These are phyloP conservation scores for Cenopis cana DNA, from an alignment of 2,888 invertebrate species.

Conservation along the genomic window DNA sequence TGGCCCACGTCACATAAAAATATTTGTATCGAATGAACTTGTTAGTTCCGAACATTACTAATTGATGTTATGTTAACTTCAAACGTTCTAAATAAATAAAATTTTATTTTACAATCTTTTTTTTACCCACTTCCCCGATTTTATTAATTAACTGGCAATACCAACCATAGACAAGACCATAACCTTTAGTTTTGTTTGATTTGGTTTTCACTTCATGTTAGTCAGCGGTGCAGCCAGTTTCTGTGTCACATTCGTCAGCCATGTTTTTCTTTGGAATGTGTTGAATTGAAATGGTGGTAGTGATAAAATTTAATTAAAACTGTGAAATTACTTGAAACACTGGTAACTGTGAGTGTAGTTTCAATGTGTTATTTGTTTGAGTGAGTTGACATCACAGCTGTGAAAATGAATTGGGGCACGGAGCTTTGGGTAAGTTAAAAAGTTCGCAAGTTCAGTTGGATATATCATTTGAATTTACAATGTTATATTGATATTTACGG, in stretches of 20 bases:
- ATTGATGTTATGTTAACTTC: not conserved
- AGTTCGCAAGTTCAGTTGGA: conserved; percentile 48
- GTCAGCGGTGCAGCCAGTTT: conserved; percentile 44
- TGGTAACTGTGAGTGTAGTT: conserved; percentile 72
- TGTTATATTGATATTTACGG: conserved; percentile 21
- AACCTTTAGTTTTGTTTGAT: conserved; percentile 43
- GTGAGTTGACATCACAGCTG: conserved; percentile 73
- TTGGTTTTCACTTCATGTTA: conserved; percentile 48
- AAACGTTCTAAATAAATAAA: not conserved
- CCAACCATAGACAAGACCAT: conserved; percentile 54
- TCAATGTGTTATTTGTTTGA: conserved; percentile 81
- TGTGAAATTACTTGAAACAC: conserved; percentile 66
- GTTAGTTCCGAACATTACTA: conserved; percentile 48
- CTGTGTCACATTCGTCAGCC: conserved; percentile 72
- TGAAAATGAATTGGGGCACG: conserved; percentile 88
- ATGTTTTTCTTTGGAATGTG: conserved; percentile 79
- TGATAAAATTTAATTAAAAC: conserved; percentile 69
- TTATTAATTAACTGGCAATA: conserved; percentile 46
- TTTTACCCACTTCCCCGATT: conserved; percentile 23
- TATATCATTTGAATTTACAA: conserved; percentile 34
- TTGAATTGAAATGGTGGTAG: conserved; percentile 82
- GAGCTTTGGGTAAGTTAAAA: conserved; percentile 87
- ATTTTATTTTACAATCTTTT: not conserved
- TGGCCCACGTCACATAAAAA: conserved; percentile 73
- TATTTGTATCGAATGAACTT: conserved; percentile 68